Base-by-base conservation (phyloP, 2,797 vertebrate genomes). In the Erpetoichthys calabaricus region DNA sequence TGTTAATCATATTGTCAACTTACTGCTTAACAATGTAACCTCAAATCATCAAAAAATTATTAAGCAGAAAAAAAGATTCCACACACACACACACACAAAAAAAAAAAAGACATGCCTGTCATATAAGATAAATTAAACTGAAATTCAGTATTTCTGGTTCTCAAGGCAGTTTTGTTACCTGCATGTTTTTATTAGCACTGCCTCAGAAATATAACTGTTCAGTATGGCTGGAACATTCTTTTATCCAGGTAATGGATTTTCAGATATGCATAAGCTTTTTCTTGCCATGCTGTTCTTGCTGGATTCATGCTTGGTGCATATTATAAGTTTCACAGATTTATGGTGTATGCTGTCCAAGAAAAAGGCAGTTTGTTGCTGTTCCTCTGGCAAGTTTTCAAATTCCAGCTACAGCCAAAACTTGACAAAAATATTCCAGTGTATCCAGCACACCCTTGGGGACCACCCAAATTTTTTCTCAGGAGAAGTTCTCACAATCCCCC, bases 341-440 rank as follows among this genome's bases (percentile, higher is more conserved):
- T 43, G 8, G 50, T 45, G n/a, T 45, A n/a, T 7, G 6, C 55
- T 51, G 56, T 53, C 56, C 44, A 47, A 10, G 45, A 5, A 53
- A 46, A 10, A 10, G 46, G 4, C 50, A 57, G n/a, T 45, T 49
- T 57, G 58, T 51, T 45, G 46, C 42, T 51, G 25, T 41, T 53
- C 58, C 51, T 56, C 8, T 56, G 51, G 54, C 45, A 59, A 41
- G 7, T 42, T 8, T 42, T 57, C 54, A 56, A 56, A 43, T 54
- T 49, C 51, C 6, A 42, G 9, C 25, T 25, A 25, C 25, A 45
- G 44, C 55, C 51, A 55, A 57, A 10, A 52, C 44, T 41, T 53
- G 46, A 65, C 57, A 53, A 56, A 46, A 56, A 57, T 60, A 60
- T 57, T 62, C 43, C 45, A 49, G 51, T 44, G 44, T 47, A 55